Base-by-base conservation (phyloP, 2,888 invertebrate species). In the Coenonympha glycerion region DNA sequence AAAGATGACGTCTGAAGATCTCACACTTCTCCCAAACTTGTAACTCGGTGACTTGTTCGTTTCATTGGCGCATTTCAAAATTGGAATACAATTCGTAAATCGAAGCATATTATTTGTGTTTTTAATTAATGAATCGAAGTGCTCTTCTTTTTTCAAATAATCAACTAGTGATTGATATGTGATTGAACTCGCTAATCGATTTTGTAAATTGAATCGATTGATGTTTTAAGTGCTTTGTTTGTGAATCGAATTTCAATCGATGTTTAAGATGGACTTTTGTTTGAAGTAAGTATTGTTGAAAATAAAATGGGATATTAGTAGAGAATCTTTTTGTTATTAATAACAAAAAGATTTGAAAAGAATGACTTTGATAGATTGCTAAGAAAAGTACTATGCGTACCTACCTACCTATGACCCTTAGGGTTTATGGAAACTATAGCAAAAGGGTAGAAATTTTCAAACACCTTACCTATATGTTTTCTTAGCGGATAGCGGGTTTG, bases 141-240 rank as follows among this genome's bases (percentile, higher is more conserved):
- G 39, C 50, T 54, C 47, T 36, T 46, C 40, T 47, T 40, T 48
- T 50, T 49, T 21, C 21, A 37, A 53, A 50, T 39, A 49, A 53
- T 47, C 42, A 37, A 11, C 21, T 24, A 16, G 33, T 31, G 6
- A 41, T 41, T 46, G 34, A 41, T 33, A 34, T 45, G 45, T 36
- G 44, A 49, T 49, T 49, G 49, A 44, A 50, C 45, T 49, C 49
- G 19, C 46, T 53, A 53, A 53, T 46, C 47, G 49, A 39, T 42
- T 42, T 36, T 16, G 11, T n/a, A 31, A 21, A 31, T 19, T 13
- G 11, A 47, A 42, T 31, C 46, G 42, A 47, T 49, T 53, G 47
- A 53, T 47, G 53, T 53, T 36, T 15, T 21, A 34, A 41, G 24
- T 45, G 37, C 15, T 49, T 30, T 30, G 24, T 19, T 45, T 45